Evolutionary conservation across 2,797 vertebrate species (phyloP), one percentile per base, ranked within the genome.

Genomic region (Coregonus ussuriensis): DNA sequence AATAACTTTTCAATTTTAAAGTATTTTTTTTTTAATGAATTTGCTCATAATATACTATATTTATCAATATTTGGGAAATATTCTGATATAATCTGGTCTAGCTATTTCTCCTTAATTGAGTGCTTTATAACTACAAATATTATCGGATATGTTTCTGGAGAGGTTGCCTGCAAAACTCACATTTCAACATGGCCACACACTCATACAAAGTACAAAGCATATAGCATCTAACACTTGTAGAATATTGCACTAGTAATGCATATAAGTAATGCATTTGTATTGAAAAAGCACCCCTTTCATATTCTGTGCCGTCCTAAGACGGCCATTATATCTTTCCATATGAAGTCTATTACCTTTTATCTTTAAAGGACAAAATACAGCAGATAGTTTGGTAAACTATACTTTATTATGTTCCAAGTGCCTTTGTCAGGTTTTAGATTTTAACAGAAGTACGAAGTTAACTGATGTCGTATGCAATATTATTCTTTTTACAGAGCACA

Each of bases 211-310:
- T 71, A 41, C 1, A 47, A 47, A 47, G 41, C 41, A 31, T 67
- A 65, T 75, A 18, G 52, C 70, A 74, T 74, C 54, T 75, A 62
- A 81, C 79, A 75, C 79, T 76, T 85, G 74, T 81, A 68, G 79
- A 82, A 74, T 78, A 73, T 80, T 86, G 51, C 78, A 81, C 79
- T 77, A 78, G n/a, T 62, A 3, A 21, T 25, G 56, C 56, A 37
- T 75, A 71, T 70, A 31, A 41, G 14, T 52, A 69, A 71, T 76
- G 56, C 77, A 66, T 80, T 21, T 63, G 56, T 75, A 67, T 80
- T 78, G 79, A 54, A 66, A 29, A 41, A 62, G 53, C 75, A 71
- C 16, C 33, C 41, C 18, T 69, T 25, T 73, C 54, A 74, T 47
- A 62, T 74, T 67, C 21, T 78, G 15, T 71, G 13, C 70, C 47